Evolutionary conservation across 2,888 invertebrate genomes (phyloP), one percentile per base, ranked within the genome.

Genomic region (Epinotia nisella): DNA sequence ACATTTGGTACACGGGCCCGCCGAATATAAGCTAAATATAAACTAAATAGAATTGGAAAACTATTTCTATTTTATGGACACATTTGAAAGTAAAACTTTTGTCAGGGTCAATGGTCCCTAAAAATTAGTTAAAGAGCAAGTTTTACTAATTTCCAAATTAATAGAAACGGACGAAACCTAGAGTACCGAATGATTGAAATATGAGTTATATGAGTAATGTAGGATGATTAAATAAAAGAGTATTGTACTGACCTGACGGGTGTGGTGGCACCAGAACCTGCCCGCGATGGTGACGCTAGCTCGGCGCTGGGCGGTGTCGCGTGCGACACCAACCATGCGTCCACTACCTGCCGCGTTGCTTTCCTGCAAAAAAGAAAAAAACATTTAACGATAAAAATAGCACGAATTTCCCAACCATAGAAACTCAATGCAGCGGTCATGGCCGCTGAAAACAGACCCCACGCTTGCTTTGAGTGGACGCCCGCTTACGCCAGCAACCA

Each of bases 241-340:
- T 41, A 56, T 56, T 41, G 15, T n/a, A 56, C 19, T 84, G 96
- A 92, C 97, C 95, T 95, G 78, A 98, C 98, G 65, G 98, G 99
- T 71, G 98, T 98, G 76, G 98, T 98, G 69, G 98, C 97, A 7
- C 98, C 98, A 0, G 97, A 97, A 74, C 97, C 96, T 53, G 96
- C 95, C 74, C 96, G 94, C 70, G 97, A 96, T 74, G 96, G 95
- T 17, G 89, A 94, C 80, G 90, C 93, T 75, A 89, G 94, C 88
- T 90, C 94, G 29, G 94, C 95, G 73, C 96, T 95, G 2, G 96
- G 95, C 77, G 96, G 96, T 71, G 97, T 97, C 78, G 97, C 97
- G 90, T 98, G 98, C 10, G 97, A 96, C 78, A 98, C 96, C 82
- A 98, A 93, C 98, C 98, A 98, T 79, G 97, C 96, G 90, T 98